Evolutionary conservation across 2,113 vertebrate genomes (phyloP).

Genomic region (Nerophis ophidion): DNA sequence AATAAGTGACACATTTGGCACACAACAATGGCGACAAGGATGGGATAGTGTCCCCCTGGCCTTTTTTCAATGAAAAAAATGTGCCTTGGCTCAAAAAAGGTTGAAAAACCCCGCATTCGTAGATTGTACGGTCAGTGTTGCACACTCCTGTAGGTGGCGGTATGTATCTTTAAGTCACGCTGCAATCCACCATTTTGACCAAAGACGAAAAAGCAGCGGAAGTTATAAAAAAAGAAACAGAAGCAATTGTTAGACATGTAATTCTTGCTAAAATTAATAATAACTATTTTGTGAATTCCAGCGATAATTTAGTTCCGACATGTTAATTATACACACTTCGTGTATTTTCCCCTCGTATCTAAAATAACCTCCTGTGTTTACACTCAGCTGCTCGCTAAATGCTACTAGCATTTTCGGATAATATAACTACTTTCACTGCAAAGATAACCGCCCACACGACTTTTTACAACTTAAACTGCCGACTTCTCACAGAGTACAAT

Average conservation of each 20-base stretch:
- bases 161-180: not conserved
- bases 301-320: not conserved
- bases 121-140: too few species aligned
- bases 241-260: too few species aligned
- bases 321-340: not conserved
- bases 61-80: too few species aligned
- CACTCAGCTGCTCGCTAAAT: not conserved
- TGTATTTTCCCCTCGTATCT: too few species aligned
- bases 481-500: constrained; percentile 45
- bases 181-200: not conserved
- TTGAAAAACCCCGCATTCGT: too few species aligned
- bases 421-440: not conserved
- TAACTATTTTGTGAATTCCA: too few species aligned
- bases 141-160: not conserved
- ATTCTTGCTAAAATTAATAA: too few species aligned
- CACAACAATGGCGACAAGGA: too few species aligned
- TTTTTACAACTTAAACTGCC: not conserved
- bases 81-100: too few species aligned
- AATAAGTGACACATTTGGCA: too few species aligned
- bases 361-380: not conserved
- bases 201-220: not conserved
- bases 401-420: not conserved
- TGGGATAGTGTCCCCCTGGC: too few species aligned
- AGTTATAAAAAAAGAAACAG: not conserved
- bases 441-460: not conserved